A percentile compares a stretch with the other conserved stretches of the same genome.
Conservation (phyloP, 2,113 vertebrate genomes). For the Podocnemis expansa region DNA sequence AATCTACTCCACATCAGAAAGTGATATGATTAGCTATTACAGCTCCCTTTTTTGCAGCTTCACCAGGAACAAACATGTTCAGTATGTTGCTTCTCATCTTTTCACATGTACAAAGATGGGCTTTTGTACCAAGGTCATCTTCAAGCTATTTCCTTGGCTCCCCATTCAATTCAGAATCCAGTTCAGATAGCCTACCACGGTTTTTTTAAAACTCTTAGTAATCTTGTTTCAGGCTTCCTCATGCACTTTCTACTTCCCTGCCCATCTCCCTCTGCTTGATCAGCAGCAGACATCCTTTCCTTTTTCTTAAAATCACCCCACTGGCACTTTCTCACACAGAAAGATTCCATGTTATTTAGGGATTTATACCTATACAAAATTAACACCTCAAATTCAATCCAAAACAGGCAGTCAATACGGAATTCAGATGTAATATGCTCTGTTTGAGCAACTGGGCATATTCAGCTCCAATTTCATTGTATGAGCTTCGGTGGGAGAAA, state of each 20-base stretch:
- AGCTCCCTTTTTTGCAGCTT: neutral
- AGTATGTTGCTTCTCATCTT: neutral
- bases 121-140: neutral
- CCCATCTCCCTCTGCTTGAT: neutral
- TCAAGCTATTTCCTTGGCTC: no score
- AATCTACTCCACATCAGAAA: neutral
- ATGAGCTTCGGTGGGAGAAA: no score
- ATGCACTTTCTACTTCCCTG: neutral
- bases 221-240: neutral
- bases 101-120: neutral
- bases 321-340: neutral
- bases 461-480: neutral
- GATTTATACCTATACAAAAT: neutral
- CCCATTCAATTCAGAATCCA: neutral
- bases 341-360: neutral
- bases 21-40: neutral
- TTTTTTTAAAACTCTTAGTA: neutral
- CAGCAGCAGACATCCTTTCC: neutral
- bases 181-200: neutral
- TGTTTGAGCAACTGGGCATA: neutral
- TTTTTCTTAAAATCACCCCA: neutral
- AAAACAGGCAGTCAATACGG: neutral
- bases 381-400: neutral
- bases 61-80: neutral
- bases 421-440: neutral